Evolutionary conservation across 2,888 invertebrate genomes (phyloP).

Genomic region (Diogma glabrata): DNA sequence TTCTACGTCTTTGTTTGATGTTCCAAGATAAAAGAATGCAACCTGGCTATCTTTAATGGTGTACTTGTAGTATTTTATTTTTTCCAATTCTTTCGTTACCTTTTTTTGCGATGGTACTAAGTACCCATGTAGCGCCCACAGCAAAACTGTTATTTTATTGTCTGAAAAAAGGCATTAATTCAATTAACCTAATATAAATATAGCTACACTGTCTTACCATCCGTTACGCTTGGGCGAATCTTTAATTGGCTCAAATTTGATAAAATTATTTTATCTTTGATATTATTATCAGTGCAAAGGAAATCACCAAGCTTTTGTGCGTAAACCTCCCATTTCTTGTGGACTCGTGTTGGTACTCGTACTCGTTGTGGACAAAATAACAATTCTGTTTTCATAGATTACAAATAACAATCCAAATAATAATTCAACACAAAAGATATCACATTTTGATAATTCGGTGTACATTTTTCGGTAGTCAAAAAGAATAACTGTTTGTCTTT

Average conservation of each 20-base stretch:
- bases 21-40: too few species aligned
- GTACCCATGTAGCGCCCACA: background rate
- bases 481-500: too few species aligned
- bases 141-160: background rate
- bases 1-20: too few species aligned
- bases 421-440: too few species aligned
- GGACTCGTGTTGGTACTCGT: too few species aligned
- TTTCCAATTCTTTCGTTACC: background rate
- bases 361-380: too few species aligned
- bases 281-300: background rate
- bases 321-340: background rate
- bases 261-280: background rate
- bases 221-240: background rate
- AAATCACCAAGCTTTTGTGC: background rate
- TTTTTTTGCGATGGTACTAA: background rate
- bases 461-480: too few species aligned
- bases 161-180: constrained; percentile 1
- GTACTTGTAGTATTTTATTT: background rate
- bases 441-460: too few species aligned
- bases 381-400: too few species aligned
- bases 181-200: too few species aligned
- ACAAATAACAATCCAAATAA: too few species aligned
- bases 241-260: background rate
- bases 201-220: background rate
- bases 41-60: background rate